These are phyloP conservation scores for Mya arenaria DNA, from an alignment of 1,140 invertebrate genomes.

Conservation along the genomic window DNA sequence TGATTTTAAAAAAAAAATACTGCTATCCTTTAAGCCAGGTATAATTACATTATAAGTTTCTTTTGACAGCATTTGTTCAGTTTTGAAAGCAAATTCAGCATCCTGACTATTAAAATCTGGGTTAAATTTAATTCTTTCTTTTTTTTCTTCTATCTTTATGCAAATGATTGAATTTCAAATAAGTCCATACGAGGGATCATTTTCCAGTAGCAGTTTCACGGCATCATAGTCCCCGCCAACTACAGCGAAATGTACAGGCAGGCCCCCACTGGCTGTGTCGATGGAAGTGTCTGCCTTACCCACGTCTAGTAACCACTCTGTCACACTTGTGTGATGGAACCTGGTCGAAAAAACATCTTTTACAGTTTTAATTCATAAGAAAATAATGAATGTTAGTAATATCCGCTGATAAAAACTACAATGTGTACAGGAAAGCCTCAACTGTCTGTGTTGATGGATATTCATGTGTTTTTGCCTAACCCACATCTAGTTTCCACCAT, in stretches of 20 bases:
- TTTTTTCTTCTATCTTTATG: not conserved
- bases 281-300: constrained; percentile 83
- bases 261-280: constrained; percentile 83
- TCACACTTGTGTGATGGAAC: constrained; percentile 83
- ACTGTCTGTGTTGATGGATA: too few relatives aligned
- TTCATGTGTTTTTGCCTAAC: too few relatives aligned
- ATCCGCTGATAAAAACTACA: too few relatives aligned
- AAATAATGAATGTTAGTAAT: too few relatives aligned
- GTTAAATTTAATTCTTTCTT: not conserved
- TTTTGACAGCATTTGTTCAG: too few relatives aligned
- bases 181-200: constrained; percentile 72
- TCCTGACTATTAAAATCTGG: not conserved
- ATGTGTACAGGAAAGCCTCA: too few relatives aligned
- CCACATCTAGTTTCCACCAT: too few relatives aligned
- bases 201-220: constrained; percentile 89
- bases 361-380: too few relatives aligned
- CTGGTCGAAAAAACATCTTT: too few relatives aligned
- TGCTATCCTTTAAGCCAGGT: too few relatives aligned
- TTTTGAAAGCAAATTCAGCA: not conserved
- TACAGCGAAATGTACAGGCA: constrained; percentile 92
- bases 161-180: not conserved
- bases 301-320: constrained; percentile 85
- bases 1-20: too few relatives aligned
- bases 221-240: constrained; percentile 92
- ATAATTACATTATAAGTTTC: too few relatives aligned